Evolutionary conservation across 35 echinoderm and acorn worm species (phyloP).

Genomic region (Amphiura filiformis): DNA sequence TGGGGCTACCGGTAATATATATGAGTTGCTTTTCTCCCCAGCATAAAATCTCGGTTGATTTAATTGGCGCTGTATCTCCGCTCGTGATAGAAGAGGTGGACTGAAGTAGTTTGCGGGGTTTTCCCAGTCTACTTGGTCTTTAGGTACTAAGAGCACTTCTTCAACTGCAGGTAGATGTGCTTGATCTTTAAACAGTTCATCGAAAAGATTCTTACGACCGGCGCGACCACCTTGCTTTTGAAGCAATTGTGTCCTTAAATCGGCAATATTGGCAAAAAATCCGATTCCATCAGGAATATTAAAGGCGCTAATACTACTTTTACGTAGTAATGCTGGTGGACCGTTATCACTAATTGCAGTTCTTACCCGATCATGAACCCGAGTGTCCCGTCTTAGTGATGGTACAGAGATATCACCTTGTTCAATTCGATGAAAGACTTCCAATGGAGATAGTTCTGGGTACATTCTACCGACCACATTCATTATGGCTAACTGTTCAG

Average conservation of each 20-base stretch:
- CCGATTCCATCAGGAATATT: slow-evolving; percentile 42
- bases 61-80: slow-evolving; percentile 51
- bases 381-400: slow-evolving; percentile 33
- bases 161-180: slow-evolving; percentile 9
- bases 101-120: slow-evolving; percentile 76
- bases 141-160: slow-evolving; percentile 61
- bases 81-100: slow-evolving; percentile 59
- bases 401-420: slow-evolving; percentile 60
- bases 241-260: slow-evolving; percentile 64
- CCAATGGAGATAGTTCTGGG: slow-evolving; percentile 44
- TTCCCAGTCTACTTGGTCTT: slow-evolving; percentile 42
- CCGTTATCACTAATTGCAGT: slow-evolving; percentile 5
- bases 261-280: slow-evolving; percentile 72
- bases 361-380: slow-evolving; percentile 13
- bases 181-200: background rate
- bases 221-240: slow-evolving; percentile 22
- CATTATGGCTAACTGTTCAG: slow-evolving; percentile 64
- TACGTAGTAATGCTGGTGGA: slow-evolving; percentile 14
- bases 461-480: slow-evolving; percentile 50
- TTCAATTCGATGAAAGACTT: slow-evolving; percentile 46
- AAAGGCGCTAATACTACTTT: slow-evolving; percentile 51
- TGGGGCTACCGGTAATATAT: slow-evolving; percentile 72
- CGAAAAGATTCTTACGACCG: background rate
- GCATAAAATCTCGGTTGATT: slow-evolving; percentile 90
- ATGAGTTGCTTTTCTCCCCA: slow-evolving; percentile 27